Evolutionary conservation across 2,797 vertebrate genomes (phyloP).

Genomic region (Mormyrus hasselquistii): DNA sequence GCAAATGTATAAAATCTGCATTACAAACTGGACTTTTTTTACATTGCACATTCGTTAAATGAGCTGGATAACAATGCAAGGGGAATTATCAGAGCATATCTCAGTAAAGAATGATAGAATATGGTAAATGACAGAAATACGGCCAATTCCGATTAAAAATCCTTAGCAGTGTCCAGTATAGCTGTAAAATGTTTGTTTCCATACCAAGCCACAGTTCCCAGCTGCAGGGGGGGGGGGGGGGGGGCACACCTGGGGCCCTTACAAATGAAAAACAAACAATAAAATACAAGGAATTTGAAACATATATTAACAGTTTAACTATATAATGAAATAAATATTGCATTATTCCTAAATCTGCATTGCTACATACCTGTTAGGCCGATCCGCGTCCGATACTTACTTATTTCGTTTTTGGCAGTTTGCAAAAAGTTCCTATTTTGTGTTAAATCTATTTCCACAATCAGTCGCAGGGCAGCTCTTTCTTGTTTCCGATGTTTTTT

Average conservation of each 20-base stretch:
- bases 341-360: not conserved
- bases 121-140: not conserved
- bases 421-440: not conserved
- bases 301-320: not conserved
- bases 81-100: not conserved
- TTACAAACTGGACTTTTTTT: not conserved
- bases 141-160: not conserved
- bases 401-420: not conserved
- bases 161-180: not conserved
- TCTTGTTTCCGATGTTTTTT: not conserved
- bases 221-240: not conserved
- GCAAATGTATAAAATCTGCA: slow-evolving; percentile 5
- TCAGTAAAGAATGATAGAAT: not conserved
- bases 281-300: not conserved
- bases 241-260: not conserved
- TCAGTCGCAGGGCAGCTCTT: not conserved
- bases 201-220: not conserved
- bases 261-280: not conserved
- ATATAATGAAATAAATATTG: not conserved
- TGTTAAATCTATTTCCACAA: not conserved
- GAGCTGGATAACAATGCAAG: not conserved
- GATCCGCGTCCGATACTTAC: not conserved
- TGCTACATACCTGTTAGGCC: not conserved
- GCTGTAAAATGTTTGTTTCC: not conserved
- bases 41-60: not conserved